Evolutionary conservation across 2,888 invertebrate species (phyloP).

Genomic region (Balanococcus diminutus): DNA sequence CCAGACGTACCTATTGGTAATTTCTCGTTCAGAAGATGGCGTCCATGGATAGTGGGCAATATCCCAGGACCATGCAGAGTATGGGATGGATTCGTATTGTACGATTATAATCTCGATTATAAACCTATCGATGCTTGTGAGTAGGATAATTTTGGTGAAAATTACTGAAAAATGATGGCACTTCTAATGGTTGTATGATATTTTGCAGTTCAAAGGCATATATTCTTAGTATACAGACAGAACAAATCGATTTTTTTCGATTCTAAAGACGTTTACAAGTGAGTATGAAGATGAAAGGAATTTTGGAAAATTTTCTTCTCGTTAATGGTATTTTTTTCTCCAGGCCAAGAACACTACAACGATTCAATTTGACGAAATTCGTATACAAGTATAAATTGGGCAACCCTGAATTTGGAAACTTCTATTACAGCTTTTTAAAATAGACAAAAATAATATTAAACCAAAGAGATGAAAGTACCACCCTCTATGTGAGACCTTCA

Average conservation of each 20-base stretch:
- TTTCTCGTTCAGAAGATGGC: not conserved
- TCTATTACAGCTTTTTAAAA: not conserved
- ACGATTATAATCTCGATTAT: slow-evolving; percentile 1
- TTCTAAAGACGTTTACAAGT: not conserved
- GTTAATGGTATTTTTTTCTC: not conserved
- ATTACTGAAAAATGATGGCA: not conserved
- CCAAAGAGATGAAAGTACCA: too few species aligned
- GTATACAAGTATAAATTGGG: not conserved
- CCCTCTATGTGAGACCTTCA: too few species aligned
- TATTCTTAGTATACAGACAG: not conserved
- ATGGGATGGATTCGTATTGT: not conserved
- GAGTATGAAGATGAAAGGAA: not conserved
- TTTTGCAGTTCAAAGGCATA: not conserved
- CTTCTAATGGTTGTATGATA: not conserved
- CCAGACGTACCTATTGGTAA: slow-evolving; percentile 10
- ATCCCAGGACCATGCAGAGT: slow-evolving; percentile 4
- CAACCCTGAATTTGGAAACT: not conserved
- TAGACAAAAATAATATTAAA: not conserved
- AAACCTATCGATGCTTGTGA: not conserved
- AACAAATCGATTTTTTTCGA: not conserved
- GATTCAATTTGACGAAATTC: slow-evolving; percentile 14
- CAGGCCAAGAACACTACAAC: not conserved
- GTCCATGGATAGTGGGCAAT: not conserved
- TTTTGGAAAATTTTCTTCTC: not conserved
- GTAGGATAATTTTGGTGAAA: not conserved